phyloP scores from a whole-genome alignment of 2,113 vertebrate genomes.

The Fulica atra region DNA sequence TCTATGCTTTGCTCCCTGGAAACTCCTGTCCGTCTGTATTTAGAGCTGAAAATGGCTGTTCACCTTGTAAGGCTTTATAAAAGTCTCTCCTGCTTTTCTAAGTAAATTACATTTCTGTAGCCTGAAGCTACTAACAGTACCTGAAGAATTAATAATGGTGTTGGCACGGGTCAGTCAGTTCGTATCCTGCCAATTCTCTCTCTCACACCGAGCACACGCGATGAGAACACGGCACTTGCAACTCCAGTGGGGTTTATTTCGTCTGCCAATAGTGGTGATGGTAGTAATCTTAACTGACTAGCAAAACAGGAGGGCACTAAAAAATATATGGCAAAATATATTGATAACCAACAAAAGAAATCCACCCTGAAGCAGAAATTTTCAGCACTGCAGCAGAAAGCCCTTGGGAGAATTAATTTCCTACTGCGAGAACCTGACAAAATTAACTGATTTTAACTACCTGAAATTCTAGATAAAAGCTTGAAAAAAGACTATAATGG shows the following conservation, averaged over 20 bases:
- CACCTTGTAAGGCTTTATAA: conserved; percentile 1
- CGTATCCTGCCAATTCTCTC: not conserved
- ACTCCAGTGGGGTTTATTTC: not conserved
- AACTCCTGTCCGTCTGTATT: not conserved
- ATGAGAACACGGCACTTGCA: not conserved
- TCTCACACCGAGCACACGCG: not conserved
- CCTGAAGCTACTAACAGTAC: conserved; percentile 37
- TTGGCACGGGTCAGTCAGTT: conserved; percentile 26
- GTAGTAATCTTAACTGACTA: not conserved
- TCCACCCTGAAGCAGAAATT: not conserved
- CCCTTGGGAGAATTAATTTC: not conserved
- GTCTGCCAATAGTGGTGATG: not conserved
- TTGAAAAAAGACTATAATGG: not conserved
- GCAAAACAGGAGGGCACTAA: not conserved
- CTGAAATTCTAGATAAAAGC: not conserved
- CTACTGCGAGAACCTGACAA: not conserved
- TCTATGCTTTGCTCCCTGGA: not conserved
- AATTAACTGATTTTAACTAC: not conserved
- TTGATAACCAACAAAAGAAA: not conserved
- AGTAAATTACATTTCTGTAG: conserved; percentile 59
- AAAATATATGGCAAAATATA: not conserved
- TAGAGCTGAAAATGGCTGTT: conserved; percentile 28
- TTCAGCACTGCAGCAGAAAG: not conserved
- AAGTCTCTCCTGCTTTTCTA: conserved; percentile 22
- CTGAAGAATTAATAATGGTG: conserved; percentile 54